phyloP scores from a whole-genome alignment of 2,797 vertebrate genomes.

The Coccyzus lansbergi region DNA sequence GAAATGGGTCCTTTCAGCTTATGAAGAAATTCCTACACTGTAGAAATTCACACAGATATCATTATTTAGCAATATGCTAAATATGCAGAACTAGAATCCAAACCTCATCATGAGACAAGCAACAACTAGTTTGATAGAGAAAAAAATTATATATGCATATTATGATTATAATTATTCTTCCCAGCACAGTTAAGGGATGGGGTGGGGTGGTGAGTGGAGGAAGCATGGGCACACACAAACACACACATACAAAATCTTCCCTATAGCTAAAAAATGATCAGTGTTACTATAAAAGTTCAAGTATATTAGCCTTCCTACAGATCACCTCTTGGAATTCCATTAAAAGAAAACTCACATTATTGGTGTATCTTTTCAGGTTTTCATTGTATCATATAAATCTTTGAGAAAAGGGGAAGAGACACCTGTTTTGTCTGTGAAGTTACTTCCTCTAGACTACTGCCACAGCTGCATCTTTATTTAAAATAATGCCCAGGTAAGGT shows the following conservation, averaged over 20 bases:
- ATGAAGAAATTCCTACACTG: background rate
- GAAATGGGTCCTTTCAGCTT: background rate
- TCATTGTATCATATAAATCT: background rate
- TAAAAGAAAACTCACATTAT: background rate
- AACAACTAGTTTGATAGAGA: background rate
- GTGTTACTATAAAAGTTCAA: background rate
- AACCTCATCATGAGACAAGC: background rate
- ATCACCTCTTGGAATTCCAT: background rate
- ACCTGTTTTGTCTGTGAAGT: background rate
- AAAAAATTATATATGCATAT: background rate
- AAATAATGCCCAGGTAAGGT: background rate
- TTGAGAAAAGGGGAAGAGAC: background rate
- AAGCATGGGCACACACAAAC: fast-evolving
- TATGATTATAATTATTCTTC: background rate
- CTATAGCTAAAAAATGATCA: background rate
- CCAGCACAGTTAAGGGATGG: no score
- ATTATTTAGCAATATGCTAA: background rate
- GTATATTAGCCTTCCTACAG: background rate
- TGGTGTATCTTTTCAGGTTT: background rate
- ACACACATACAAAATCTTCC: background rate
- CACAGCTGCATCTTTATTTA: background rate
- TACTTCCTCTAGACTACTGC: background rate
- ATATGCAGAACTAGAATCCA: background rate
- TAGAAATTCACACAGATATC: background rate
- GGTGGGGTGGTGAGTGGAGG: fast-evolving